Evolutionary conservation across 2,888 invertebrate genomes (phyloP), one percentile per base, ranked within the genome.

Genomic region (Chirona hameri): DNA sequence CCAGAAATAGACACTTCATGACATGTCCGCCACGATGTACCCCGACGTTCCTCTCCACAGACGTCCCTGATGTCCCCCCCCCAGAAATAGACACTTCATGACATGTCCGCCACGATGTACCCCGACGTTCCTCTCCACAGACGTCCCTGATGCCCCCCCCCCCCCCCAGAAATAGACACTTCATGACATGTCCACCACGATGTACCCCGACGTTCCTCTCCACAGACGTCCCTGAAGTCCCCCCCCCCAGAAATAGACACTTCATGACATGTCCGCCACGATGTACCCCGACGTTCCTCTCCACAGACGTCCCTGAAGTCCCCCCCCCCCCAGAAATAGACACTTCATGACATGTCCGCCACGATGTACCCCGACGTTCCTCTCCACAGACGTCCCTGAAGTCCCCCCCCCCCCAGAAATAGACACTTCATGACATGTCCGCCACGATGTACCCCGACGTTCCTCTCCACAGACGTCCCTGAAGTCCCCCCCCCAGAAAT

Each of bases 271-370:
- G 39, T 39, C 39, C 39, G 39, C 39, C 39, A 39, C 39, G 39
- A 39, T 7, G 24, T 4, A 18, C 24, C 55, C 5, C 18, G 55
- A 55, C 55, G 15, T 18, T 14, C 18, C 18, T 18, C 55, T 18
- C 55, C 55, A 2, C 55, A 55, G 15, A 18, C 55, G 55, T 18
- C 55, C 1, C 60, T 72, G 72, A 72, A 12, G 12, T 10, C 24
- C 76, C 81, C 24, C 69, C 80, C 79, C 69, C 79, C 82, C 48
- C 52, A 2, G 39, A 39, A 39, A 39, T 39, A 39, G 39, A 39
- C 39, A 39, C 39, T 2, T 7, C 39, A 39, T 39, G 7, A 39
- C 39, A 39, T 39, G 39, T 39, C 39, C 39, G 39, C 39, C 39
- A 39, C 39, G 39, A 39, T 7, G 24, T 4, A 18, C 24, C 55